These are phyloP conservation scores for Aspidoscelis tigris DNA, from an alignment of 2,113 vertebrate species.

Conservation along the genomic window DNA sequence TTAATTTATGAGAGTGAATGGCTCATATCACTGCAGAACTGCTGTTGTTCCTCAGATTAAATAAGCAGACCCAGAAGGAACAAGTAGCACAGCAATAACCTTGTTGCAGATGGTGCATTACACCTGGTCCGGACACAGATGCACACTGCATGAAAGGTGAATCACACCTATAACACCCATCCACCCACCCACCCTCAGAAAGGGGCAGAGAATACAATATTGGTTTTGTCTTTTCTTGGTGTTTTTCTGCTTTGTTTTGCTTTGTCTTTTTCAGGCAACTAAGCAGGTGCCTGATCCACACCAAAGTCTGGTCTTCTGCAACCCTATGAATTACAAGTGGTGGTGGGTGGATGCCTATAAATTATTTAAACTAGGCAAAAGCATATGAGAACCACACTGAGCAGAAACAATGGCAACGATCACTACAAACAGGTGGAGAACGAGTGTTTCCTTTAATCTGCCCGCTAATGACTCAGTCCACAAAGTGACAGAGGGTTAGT, in stretches of 20 bases:
- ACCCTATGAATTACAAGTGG: conserved; percentile 18
- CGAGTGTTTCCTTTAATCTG: not conserved
- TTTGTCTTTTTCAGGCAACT: no score
- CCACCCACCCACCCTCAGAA: no score
- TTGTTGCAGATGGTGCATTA: conserved; percentile 7
- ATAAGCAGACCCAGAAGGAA: conserved; percentile 36
- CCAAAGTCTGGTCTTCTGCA: not conserved
- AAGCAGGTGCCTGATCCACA: conserved; percentile 5
- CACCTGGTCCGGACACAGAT: conserved; percentile 9
- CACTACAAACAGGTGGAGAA: not conserved
- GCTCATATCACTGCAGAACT: conserved; percentile 25
- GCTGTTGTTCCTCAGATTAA: conserved; percentile 30
- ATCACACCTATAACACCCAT: not conserved
- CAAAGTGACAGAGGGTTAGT: not conserved
- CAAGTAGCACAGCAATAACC: conserved; percentile 29
- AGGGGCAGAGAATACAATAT: not conserved
- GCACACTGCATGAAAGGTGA: not conserved
- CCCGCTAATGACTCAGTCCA: not conserved
- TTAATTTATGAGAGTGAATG: conserved; percentile 40
- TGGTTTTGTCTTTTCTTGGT: not conserved
- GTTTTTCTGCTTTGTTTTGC: not conserved
- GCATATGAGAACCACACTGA: conserved; percentile 15
- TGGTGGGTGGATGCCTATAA: conserved; percentile 5
- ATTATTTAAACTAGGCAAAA: conserved; percentile 20
- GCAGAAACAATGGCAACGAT: not conserved